A percentile compares a stretch with the other conserved stretches of the same genome.
Evolutionary conservation across 2,113 vertebrate genomes (phyloP).

Genomic region (Mohoua ochrocephala): DNA sequence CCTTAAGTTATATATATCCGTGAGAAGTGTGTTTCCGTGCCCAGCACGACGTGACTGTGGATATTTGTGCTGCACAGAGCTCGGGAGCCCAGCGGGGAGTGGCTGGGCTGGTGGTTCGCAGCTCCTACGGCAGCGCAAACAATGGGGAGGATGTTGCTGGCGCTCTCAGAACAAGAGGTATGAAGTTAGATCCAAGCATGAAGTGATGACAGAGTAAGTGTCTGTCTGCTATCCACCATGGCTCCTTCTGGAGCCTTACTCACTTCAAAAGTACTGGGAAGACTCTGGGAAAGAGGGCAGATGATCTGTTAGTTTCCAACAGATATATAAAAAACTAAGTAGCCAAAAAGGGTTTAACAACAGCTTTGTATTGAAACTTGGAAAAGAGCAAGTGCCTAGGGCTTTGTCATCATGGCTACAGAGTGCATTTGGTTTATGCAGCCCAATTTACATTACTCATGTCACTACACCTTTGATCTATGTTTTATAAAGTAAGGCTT

Average conservation of each 20-base stretch:
- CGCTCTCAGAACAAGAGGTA: conserved; percentile 44
- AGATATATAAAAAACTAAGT: neutral
- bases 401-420: neutral
- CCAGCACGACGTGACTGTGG: neutral
- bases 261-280: neutral
- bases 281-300: neutral
- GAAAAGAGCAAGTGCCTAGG: neutral
- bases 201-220: conserved; percentile 42
- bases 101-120: neutral
- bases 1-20: conserved; percentile 19
- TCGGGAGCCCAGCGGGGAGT: neutral
- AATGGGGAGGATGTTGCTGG: conserved; percentile 54
- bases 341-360: neutral
- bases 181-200: conserved; percentile 44
- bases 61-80: neutral
- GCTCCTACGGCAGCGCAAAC: conserved; percentile 6
- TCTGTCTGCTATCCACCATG: neutral
- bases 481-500: neutral
- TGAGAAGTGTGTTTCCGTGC: neutral
- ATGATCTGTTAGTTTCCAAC: neutral
- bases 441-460: neutral
- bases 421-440: neutral
- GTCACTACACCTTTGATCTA: neutral
- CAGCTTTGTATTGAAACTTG: neutral
- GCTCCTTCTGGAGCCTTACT: neutral